Conservation (phyloP, 2,797 vertebrate species). For the Oryzias sinensis region DNA sequence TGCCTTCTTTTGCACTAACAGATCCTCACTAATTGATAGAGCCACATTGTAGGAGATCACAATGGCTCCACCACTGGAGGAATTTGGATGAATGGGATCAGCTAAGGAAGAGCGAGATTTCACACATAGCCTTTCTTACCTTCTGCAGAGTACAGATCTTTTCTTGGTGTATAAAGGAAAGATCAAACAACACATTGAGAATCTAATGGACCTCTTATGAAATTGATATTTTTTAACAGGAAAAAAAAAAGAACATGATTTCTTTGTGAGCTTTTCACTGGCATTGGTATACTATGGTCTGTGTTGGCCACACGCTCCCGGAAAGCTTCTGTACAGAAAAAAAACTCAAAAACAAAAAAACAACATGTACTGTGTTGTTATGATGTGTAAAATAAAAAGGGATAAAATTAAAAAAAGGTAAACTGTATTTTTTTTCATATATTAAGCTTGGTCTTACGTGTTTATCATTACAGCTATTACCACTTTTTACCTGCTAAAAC, state of each 20-base stretch:
- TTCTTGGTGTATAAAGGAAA: slow-evolving; percentile 70
- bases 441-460: too few relatives aligned
- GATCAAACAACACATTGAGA: slow-evolving; percentile 53
- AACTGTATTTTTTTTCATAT: too few relatives aligned
- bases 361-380: slow-evolving; percentile 90
- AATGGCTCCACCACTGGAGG: slow-evolving; percentile 22
- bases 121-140: slow-evolving; percentile 85
- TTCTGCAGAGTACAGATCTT: slow-evolving; percentile 70
- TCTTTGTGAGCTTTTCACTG: slow-evolving; percentile 79
- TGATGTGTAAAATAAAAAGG: slow-evolving; percentile 89
- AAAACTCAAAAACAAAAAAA: slow-evolving; percentile 41
- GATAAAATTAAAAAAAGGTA: slow-evolving; percentile 73
- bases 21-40: slow-evolving; percentile 40
- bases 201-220: slow-evolving; percentile 81
- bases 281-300: slow-evolving; percentile 67
- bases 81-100: slow-evolving; percentile 29
- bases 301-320: slow-evolving; percentile 79
- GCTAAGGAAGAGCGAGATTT: slow-evolving; percentile 70
- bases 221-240: slow-evolving; percentile 89
- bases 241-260: slow-evolving; percentile 47
- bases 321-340: slow-evolving; percentile 84
- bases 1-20: slow-evolving; percentile 84
- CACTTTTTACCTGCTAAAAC: too few relatives aligned
- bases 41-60: slow-evolving; percentile 30
- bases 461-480: too few relatives aligned